A percentile compares a stretch with the other conserved stretches of the same genome.
Evolutionary conservation across 1,140 invertebrate genomes (phyloP).

Genomic region (Neuroterus valhalla): DNA sequence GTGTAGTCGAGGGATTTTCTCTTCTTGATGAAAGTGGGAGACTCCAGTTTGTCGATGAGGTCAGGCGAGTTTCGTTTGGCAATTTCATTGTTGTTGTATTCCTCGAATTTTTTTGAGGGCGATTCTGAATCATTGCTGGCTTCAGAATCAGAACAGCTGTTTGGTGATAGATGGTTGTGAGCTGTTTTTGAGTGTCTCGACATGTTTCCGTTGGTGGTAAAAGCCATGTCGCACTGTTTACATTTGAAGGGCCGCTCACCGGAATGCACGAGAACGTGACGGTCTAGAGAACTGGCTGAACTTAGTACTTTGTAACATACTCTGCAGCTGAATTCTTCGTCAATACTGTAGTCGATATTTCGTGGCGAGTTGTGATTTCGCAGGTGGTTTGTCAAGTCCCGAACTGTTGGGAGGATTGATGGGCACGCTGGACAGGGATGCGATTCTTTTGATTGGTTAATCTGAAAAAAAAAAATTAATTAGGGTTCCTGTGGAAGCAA

Average conservation of each 20-base stretch:
- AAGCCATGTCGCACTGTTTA: slow-evolving; percentile 85
- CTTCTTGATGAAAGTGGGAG: slow-evolving; percentile 48
- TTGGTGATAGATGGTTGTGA: slow-evolving; percentile 66
- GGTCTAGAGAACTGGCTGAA: slow-evolving; percentile 85
- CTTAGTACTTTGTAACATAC: slow-evolving; percentile 78
- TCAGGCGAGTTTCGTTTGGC: slow-evolving; percentile 62
- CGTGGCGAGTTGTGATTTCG: slow-evolving; percentile 75
- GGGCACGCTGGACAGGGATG: slow-evolving; percentile 77
- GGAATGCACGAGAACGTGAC: slow-evolving; percentile 85
- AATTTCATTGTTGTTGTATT: slow-evolving; percentile 72
- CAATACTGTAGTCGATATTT: slow-evolving; percentile 60
- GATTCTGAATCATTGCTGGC: slow-evolving; percentile 74
- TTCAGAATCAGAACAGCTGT: slow-evolving; percentile 66
- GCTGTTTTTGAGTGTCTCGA: slow-evolving; percentile 87
- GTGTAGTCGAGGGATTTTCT: slow-evolving; percentile 54
- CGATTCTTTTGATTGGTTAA: slow-evolving; percentile 52
- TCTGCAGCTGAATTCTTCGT: slow-evolving; percentile 69
- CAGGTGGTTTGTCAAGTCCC: slow-evolving; percentile 79
- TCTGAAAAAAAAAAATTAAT: slow-evolving; percentile 34
- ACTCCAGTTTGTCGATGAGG: slow-evolving; percentile 44
- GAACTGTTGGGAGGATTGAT: slow-evolving; percentile 71
- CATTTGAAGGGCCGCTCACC: slow-evolving; percentile 87
- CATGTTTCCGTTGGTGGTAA: slow-evolving; percentile 93
- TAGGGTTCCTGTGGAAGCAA: not conserved
- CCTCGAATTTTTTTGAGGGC: slow-evolving; percentile 67